phyloP scores from a whole-genome alignment of 2,113 vertebrate genomes.

The Lepidiolamprologus cunningtoni region DNA sequence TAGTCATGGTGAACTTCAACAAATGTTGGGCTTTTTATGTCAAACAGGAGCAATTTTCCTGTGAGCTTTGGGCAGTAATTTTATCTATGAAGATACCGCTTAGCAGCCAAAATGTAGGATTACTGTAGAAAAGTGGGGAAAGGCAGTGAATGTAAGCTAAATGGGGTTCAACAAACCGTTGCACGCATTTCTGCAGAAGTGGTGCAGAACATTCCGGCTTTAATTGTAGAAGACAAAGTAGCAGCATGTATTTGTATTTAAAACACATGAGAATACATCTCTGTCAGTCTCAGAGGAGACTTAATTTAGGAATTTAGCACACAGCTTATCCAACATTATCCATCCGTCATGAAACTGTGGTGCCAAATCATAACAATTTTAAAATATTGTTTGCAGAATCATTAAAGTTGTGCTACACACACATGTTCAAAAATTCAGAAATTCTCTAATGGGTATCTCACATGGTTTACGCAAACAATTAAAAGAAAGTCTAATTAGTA shows the following conservation, averaged over 20 bases:
- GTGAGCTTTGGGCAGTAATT: not conserved
- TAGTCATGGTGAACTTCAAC: not conserved
- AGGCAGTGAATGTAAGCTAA: not conserved
- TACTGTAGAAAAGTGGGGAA: not conserved
- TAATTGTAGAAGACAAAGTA: not conserved
- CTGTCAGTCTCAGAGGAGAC: not conserved
- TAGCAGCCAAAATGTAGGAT: not conserved
- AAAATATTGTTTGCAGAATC: not conserved
- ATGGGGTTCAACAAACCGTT: not conserved
- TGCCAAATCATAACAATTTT: not conserved
- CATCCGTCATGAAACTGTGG: not conserved
- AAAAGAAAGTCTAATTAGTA: not conserved
- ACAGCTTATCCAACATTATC: not conserved
- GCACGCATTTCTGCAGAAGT: not conserved
- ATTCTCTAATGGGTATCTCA: not conserved
- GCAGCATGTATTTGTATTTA: not conserved
- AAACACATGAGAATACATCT: not conserved
- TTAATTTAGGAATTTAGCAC: not conserved
- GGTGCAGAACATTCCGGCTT: not conserved
- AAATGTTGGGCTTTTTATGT: not conserved
- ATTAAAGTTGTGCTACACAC: not conserved
- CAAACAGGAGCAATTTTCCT: not conserved
- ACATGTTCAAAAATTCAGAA: not conserved
- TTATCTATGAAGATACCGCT: not conserved
- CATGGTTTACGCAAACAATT: not conserved